Conservation (phyloP, 1,140 invertebrate genomes). For the Reticulitermes speratus region DNA sequence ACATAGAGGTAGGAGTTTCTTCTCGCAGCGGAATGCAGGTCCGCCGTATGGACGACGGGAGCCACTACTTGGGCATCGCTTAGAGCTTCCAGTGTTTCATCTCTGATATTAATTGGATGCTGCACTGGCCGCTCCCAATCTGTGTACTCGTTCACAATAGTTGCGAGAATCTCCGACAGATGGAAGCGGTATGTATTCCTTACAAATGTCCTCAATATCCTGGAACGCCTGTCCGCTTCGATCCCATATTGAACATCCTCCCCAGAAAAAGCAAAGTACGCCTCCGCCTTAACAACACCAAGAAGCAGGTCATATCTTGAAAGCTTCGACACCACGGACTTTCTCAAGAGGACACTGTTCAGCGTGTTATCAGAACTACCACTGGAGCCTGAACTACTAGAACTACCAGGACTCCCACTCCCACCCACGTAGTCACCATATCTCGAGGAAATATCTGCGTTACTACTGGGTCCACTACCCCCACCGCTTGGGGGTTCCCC, state of each 20-base stretch:
- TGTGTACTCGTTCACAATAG: conserved; percentile 95
- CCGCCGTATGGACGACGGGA: conserved; percentile 86
- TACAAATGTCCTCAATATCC: conserved; percentile 88
- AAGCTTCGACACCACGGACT: conserved; percentile 70
- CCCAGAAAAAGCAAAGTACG: conserved; percentile 85
- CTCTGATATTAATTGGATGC: conserved; percentile 88
- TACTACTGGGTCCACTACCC: neutral
- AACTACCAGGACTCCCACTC: neutral
- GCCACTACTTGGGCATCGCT: conserved; percentile 92
- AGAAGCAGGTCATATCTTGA: conserved; percentile 89
- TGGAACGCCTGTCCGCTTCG: conserved; percentile 56
- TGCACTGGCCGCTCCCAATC: conserved; percentile 93
- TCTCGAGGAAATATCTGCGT: neutral
- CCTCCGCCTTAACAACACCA: conserved; percentile 83
- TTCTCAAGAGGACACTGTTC: conserved; percentile 66
- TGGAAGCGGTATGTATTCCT: conserved; percentile 84
- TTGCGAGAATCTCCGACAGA: conserved; percentile 78
- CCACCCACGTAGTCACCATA: neutral
- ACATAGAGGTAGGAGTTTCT: conserved; percentile 88
- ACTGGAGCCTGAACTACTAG: neutral
- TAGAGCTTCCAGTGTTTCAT: conserved; percentile 90
- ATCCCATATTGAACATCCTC: conserved; percentile 65
- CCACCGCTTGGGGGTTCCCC: conserved; percentile 53
- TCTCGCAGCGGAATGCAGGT: conserved; percentile 82
- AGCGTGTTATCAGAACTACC: neutral